A percentile compares a stretch with the other conserved stretches of the same genome.
Evolutionary conservation across 1,140 invertebrate species (phyloP).

Genomic region (Macrobrachium rosenbergii): DNA sequence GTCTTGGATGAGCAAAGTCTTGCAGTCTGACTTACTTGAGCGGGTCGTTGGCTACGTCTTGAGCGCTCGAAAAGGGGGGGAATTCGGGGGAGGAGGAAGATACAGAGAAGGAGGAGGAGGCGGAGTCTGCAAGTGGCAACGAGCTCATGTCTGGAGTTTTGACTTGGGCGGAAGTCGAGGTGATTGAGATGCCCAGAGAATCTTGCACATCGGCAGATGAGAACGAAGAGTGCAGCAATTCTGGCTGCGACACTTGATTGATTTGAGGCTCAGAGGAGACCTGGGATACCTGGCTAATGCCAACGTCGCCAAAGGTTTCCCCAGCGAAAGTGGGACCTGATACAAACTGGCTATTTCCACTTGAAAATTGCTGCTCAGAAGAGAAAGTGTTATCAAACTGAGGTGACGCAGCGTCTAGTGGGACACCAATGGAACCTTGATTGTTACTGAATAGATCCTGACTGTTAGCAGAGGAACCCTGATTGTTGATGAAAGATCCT

Average conservation of each 20-base stretch:
- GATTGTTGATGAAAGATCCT: too few relatives aligned
- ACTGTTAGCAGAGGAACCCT: too few relatives aligned
- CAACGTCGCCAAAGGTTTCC: background rate
- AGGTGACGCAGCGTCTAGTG: too few relatives aligned
- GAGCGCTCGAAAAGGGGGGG: constrained; percentile 43
- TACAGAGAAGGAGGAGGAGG: constrained; percentile 10
- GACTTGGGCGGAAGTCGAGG: constrained; percentile 37
- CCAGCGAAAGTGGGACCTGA: background rate
- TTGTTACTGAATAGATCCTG: too few relatives aligned
- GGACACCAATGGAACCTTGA: too few relatives aligned
- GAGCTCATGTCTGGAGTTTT: constrained; percentile 54
- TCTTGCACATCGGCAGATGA: constrained; percentile 46
- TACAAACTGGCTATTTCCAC: background rate
- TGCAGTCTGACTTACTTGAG: constrained; percentile 34
- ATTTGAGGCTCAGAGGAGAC: background rate
- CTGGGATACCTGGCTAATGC: background rate
- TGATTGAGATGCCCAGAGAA: constrained; percentile 28
- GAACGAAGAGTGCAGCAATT: constrained; percentile 38
- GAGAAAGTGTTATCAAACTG: too few relatives aligned
- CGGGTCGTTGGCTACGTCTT: constrained; percentile 16
- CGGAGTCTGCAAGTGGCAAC: constrained; percentile 40
- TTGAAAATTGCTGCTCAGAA: too few relatives aligned
- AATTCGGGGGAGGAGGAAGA: constrained; percentile 52
- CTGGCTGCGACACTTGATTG: constrained; percentile 7
- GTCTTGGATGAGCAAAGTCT: background rate